Base-by-base conservation (phyloP, 2,888 invertebrate species). In the Cylloceria caligata region DNA sequence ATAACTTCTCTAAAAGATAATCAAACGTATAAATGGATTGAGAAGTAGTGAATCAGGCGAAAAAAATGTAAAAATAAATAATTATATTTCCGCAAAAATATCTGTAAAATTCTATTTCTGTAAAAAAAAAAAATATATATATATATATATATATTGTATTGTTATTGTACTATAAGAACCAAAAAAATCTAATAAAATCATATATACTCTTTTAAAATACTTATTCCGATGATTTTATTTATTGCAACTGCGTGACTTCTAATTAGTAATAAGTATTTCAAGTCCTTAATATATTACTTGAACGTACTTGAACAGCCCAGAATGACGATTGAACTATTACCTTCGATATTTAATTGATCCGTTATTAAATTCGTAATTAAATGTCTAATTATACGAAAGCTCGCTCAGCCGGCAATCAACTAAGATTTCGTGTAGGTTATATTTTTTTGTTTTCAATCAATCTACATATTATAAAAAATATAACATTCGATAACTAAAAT, bases 1-100 rank as follows among this genome's bases (percentile, higher is more conserved):
- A 73, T 80, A 60, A 79, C 64, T 55, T 39, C 34, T 45, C 52
- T 45, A 16, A 62, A n/a, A 45, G 47, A 69, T 39, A 52, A 27
- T 27, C 30, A 52, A 49, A 71, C 34, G 24, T 49, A 47, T 9
- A 13, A 52, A 52, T 52, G 49, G 49, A 52, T 52, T 52, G 49
- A 52, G 24, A n/a, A n/a, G 49, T 24, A 62, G 24, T 27, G 36
- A 71, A 42, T 4, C 30, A 42, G 57, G 36, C 19, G 36, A 39
- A 55, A 11, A 52, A 36, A 68, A 13, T n/a, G n/a, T 13, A 21
- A 24, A 49, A 68, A 49, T 13, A 60, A 7, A 60, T 49, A 52
- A 69, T 13, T 69, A 16, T 16, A 55, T 55, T 34, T 34, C n/a
- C 24, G 39, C 60, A 16, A 42, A 34, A 34, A 34, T 34, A 34